These are phyloP conservation scores for Hippasteria phrygiana DNA, from an alignment of 53 echinoderm and acorn worm species.

Conservation along the genomic window DNA sequence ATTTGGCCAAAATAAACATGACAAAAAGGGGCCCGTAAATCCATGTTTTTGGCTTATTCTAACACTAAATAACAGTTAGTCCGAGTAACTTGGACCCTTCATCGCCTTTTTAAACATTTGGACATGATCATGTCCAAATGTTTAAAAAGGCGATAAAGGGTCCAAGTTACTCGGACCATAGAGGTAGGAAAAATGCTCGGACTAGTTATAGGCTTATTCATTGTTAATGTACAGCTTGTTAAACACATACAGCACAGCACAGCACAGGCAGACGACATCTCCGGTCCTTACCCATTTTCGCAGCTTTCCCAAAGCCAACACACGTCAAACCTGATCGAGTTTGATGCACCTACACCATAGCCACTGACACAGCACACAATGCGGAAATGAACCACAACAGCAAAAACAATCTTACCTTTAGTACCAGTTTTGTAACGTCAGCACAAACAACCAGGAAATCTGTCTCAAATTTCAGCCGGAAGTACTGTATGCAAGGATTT, in stretches of 20 bases:
- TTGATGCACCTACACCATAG: slow-evolving; percentile 1
- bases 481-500: neutral
- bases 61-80: too few relatives aligned
- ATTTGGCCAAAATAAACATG: too few relatives aligned
- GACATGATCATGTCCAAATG: too few relatives aligned
- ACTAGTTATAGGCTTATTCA: too few relatives aligned
- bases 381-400: slow-evolving; percentile 40
- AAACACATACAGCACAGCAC: neutral
- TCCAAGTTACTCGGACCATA: too few relatives aligned
- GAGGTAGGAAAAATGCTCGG: too few relatives aligned
- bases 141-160: too few relatives aligned
- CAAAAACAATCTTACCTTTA: slow-evolving; percentile 4
- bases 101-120: too few relatives aligned
- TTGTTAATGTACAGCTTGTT: too few relatives aligned
- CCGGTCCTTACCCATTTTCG: neutral
- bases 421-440: neutral
- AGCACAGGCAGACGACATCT: neutral
- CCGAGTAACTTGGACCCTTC: too few relatives aligned
- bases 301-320: neutral
- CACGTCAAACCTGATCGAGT: neutral
- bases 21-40: too few relatives aligned
- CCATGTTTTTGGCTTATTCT: too few relatives aligned
- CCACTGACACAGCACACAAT: neutral
- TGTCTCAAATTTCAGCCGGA: slow-evolving; percentile 53
- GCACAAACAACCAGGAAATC: slow-evolving; percentile 43